Evolutionary conservation across 2,113 vertebrate genomes (phyloP), one percentile per base, ranked within the genome.

Genomic region (Burhinus oedicnemus): DNA sequence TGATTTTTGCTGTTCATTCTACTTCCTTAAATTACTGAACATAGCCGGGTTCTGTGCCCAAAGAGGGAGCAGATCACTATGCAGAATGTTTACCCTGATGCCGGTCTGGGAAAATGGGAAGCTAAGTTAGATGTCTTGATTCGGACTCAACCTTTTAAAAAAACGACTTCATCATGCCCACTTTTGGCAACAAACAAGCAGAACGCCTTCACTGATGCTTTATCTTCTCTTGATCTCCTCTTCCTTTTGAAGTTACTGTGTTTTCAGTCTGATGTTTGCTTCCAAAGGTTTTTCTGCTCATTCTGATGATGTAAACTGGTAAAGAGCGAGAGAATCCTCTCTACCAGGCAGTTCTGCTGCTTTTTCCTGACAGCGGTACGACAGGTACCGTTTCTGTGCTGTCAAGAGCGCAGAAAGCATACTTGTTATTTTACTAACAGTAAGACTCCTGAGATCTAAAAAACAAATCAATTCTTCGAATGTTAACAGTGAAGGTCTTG

Each of bases 401-500:
- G 72, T 25, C 44, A 69, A 87, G 79, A 87, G 91, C 78, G 97
- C 69, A 86, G 66, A 75, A 93, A 74, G 20, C 45, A 42, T 54
- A 69, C 55, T 65, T 87, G 32, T 58, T 70, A 36, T 47, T 75
- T 71, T 72, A 88, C 80, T 76, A 92, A 91, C 22, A 87, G 29
- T 76, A 34, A 82, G 54, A 69, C 34, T 95, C 91, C 89, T 82
- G 87, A 93, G 93, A 89, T 94, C 57, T 93, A 92, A 93, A 40
- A 92, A 72, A 11, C 62, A 91, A 75, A 83, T 69, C 49, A 36
- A 13, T 83, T 93, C 87, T 83, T 87, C 57, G 83, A 16, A 54
- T 14, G 60, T 94, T 96, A 98, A 78, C 97, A 98, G 22, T 97
- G 97, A 30, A 96, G 96, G 66, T 99, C 98, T 34, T 98, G 96